Percentiles rank a stretch among this genome's conserved stretches.
Conservation (phyloP, 2,113 vertebrate genomes). For the Heterotis niloticus region DNA sequence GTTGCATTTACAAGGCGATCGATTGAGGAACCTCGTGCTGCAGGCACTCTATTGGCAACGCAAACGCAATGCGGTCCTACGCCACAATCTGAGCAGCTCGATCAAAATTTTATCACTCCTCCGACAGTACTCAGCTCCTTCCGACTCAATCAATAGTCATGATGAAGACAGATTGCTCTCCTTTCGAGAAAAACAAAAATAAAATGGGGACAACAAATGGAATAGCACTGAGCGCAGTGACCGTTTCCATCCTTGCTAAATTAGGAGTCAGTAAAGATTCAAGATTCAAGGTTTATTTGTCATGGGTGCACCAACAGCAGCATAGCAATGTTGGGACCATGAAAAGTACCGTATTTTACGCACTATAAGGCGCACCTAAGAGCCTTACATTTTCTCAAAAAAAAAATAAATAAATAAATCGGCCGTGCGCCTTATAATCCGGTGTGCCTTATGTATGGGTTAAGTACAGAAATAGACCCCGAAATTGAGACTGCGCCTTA, state of each 20-base stretch:
- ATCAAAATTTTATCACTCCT: conserved; percentile 53
- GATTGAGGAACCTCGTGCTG: conserved; percentile 44
- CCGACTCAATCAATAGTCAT: conserved; percentile 54
- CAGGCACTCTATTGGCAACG: conserved; percentile 56
- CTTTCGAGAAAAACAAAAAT: not conserved
- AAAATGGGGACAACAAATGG: not conserved
- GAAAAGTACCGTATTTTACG: too few species aligned
- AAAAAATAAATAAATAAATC: too few species aligned
- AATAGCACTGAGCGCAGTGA: not conserved
- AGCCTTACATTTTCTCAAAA: too few species aligned
- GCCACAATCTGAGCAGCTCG: conserved; percentile 56
- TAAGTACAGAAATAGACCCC: too few species aligned
- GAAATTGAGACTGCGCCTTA: too few species aligned
- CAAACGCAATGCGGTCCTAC: conserved; percentile 53
- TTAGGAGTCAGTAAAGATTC: too few species aligned
- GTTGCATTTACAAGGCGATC: conserved; percentile 46
- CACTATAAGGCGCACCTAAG: too few species aligned
- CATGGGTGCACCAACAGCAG: too few species aligned
- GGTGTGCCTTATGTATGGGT: too few species aligned
- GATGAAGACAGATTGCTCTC: conserved; percentile 54
- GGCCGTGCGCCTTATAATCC: too few species aligned
- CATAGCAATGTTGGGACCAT: too few species aligned
- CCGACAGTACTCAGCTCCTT: conserved; percentile 49
- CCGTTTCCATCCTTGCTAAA: not conserved
- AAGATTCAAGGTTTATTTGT: too few species aligned